These are phyloP conservation scores for Peribatodes rhomboidaria DNA, from an alignment of 2,888 invertebrate genomes.

Conservation along the genomic window DNA sequence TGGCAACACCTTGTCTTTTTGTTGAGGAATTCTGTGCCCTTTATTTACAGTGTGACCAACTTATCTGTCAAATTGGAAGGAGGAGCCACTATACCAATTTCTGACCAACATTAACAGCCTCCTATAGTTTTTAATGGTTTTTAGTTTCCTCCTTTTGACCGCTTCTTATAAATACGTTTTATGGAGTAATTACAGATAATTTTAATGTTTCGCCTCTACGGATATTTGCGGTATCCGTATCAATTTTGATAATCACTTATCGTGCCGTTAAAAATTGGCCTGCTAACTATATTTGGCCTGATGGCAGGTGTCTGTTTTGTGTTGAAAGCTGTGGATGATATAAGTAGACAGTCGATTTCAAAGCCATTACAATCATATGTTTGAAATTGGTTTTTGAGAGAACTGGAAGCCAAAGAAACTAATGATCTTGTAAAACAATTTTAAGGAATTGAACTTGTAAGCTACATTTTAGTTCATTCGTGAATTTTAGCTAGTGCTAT, in stretches of 20 bases:
- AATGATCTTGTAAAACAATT: too few relatives aligned
- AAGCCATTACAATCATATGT: neutral
- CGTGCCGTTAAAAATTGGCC: constrained; percentile 28
- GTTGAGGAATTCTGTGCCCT: constrained; percentile 46
- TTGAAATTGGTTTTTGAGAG: neutral
- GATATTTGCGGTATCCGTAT: constrained; percentile 41
- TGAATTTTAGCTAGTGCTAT: too few relatives aligned
- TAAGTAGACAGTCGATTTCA: constrained; percentile 1
- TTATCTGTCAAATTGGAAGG: neutral
- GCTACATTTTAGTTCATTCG: too few relatives aligned
- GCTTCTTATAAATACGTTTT: neutral
- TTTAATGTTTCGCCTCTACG: constrained; percentile 38
- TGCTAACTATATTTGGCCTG: constrained; percentile 28
- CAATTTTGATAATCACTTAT: constrained; percentile 36
- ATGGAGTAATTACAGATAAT: constrained; percentile 27
- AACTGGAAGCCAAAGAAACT: neutral
- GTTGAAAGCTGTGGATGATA: constrained; percentile 3
- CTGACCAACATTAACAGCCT: neutral
- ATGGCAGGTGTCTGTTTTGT: constrained; percentile 29
- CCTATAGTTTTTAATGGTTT: neutral
- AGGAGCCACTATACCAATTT: neutral
- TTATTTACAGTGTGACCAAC: constrained; percentile 37
- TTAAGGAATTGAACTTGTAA: too few relatives aligned
- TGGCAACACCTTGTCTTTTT: constrained; percentile 52
- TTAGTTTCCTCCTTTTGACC: neutral